Evolutionary conservation across 2,797 vertebrate genomes (phyloP).

Genomic region (Eulemur rubriventer): DNA sequence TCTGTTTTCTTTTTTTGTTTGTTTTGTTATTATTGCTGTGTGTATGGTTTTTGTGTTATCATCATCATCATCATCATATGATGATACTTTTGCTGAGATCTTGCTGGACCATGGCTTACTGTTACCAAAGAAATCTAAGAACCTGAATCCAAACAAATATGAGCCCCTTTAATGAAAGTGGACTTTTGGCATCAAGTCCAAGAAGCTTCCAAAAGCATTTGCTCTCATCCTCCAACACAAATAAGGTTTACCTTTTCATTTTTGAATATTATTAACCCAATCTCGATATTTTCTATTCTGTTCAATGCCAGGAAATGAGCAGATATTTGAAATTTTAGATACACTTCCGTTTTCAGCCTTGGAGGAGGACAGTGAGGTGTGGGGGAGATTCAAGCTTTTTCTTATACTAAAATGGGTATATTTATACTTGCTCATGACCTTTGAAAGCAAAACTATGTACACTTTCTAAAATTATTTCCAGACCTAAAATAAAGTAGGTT

Average conservation of each 20-base stretch:
- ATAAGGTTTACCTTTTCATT: constrained; percentile 77
- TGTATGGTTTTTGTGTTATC: background rate
- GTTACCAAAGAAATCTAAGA: constrained; percentile 50
- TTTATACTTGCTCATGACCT: constrained; percentile 66
- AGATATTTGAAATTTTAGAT: constrained; percentile 77
- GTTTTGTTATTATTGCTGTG: background rate
- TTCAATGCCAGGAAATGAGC: constrained; percentile 78
- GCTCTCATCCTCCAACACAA: constrained; percentile 80
- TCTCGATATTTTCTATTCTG: constrained; percentile 82
- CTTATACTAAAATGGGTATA: constrained; percentile 59
- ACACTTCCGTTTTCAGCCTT: constrained; percentile 35
- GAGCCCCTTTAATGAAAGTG: constrained; percentile 80
- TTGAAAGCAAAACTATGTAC: constrained; percentile 58
- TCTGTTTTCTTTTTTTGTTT: constrained; percentile 14
- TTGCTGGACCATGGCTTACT: background rate
- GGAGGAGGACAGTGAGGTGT: background rate
- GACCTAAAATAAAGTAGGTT: constrained; percentile 68
- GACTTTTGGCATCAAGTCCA: constrained; percentile 73
- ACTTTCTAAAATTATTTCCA: constrained; percentile 65
- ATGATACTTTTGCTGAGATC: background rate
- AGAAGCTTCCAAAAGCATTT: constrained; percentile 73
- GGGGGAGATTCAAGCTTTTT: constrained; percentile 14
- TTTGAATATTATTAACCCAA: constrained; percentile 78
- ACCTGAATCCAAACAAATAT: constrained; percentile 79
- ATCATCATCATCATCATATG: background rate